Evolutionary conservation across 1,140 invertebrate genomes (phyloP).

Genomic region (Euwallacea similis): DNA sequence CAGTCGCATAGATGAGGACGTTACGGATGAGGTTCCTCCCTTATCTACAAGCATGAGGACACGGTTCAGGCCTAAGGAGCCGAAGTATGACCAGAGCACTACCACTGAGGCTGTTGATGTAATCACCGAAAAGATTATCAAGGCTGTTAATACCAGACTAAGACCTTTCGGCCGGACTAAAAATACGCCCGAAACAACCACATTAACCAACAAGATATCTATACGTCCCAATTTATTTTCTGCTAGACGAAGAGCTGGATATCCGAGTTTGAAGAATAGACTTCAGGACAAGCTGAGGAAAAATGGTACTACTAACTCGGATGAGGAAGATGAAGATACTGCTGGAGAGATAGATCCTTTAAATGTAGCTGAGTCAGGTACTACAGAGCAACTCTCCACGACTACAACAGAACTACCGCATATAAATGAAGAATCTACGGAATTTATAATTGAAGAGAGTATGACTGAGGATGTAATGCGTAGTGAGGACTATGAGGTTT

Average conservation of each 20-base stretch:
- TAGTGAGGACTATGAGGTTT: conserved; percentile 49
- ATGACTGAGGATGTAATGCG: conserved; percentile 43
- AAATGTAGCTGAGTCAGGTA: conserved; percentile 41
- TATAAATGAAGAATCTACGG: not conserved
- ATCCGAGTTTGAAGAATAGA: conserved; percentile 45
- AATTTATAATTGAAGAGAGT: conserved; percentile 29
- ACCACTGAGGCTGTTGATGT: conserved; percentile 32
- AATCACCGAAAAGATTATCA: conserved; percentile 44
- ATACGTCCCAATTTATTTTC: conserved; percentile 51
- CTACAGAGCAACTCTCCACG: not conserved
- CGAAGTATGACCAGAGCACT: conserved; percentile 38
- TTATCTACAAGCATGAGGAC: conserved; percentile 52
- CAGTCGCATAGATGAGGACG: conserved; percentile 27
- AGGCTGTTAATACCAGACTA: conserved; percentile 48
- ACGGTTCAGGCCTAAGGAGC: conserved; percentile 50
- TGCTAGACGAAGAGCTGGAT: conserved; percentile 44
- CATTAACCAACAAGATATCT: conserved; percentile 44
- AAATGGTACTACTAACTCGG: conserved; percentile 32
- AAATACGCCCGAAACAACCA: conserved; percentile 42
- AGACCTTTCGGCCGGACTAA: conserved; percentile 48
- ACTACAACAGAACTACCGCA: too few species aligned
- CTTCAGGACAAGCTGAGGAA: conserved; percentile 43
- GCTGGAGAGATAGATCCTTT: not conserved
- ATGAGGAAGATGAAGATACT: not conserved
- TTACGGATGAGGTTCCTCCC: conserved; percentile 43